Evolutionary conservation across 2,888 invertebrate genomes (phyloP).

Genomic region (Poecilus cupreus): DNA sequence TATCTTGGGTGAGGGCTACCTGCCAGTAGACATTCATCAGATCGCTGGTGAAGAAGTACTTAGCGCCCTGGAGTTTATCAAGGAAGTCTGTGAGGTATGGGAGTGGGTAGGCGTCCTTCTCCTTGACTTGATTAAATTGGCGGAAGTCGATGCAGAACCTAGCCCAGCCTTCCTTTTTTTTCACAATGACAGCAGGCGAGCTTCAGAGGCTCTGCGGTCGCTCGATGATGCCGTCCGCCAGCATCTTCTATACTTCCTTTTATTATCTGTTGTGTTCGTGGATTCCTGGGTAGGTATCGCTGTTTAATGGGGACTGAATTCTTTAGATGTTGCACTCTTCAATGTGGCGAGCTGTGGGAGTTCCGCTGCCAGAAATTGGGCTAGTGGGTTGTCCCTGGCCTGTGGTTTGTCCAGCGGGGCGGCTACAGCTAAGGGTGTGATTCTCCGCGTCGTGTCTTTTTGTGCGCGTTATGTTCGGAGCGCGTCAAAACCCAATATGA

Average conservation of each 20-base stretch:
- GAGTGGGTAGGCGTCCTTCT: conserved; percentile 61
- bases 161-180: conserved; percentile 34
- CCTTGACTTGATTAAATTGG: conserved; percentile 59
- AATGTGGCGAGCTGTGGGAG: no score
- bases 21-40: conserved; percentile 37
- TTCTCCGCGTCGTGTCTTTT: no score
- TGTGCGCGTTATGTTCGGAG: no score
- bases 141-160: conserved; percentile 62
- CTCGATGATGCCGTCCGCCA: conserved; percentile 60
- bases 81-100: conserved; percentile 58
- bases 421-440: no score
- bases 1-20: conserved; percentile 51
- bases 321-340: no score
- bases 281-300: no score
- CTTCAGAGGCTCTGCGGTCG: conserved; percentile 59
- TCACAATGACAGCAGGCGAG: conserved; percentile 57
- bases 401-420: no score
- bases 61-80: conserved; percentile 53
- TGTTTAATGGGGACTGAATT: no score
- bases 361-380: no score
- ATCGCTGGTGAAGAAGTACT: conserved; percentile 61
- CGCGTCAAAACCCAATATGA: no score
- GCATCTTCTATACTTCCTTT: conserved; percentile 58
- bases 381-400: no score
- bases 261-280: conserved; percentile 41